phyloP scores from a whole-genome alignment of 2,797 vertebrate species.

The Miichthys miiuy region DNA sequence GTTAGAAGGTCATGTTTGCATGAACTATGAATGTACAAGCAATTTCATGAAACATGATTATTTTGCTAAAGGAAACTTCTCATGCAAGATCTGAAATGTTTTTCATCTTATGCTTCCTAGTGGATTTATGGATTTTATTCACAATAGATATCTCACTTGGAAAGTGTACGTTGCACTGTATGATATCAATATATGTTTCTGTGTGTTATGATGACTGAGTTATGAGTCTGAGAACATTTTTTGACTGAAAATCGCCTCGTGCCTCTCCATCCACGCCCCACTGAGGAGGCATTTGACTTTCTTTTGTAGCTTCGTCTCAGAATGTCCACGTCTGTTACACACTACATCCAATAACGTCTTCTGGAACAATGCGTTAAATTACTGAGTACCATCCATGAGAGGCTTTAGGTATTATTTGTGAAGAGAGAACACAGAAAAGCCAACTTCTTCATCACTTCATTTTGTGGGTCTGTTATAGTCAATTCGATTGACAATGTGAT shows the following conservation, averaged over 20 bases:
- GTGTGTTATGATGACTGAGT: not conserved
- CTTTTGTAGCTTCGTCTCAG: not conserved
- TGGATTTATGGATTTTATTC: not conserved
- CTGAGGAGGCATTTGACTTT: not conserved
- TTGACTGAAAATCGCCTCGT: not conserved
- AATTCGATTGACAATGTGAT: conserved; percentile 4
- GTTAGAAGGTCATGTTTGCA: too few relatives aligned
- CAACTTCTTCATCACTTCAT: not conserved
- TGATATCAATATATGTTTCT: not conserved
- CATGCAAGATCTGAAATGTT: not conserved
- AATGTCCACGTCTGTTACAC: not conserved
- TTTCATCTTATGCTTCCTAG: not conserved
- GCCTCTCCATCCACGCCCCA: not conserved
- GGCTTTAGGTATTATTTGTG: conserved; percentile 1
- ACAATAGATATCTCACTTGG: not conserved
- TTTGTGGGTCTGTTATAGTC: conserved; percentile 7
- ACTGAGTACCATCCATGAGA: not conserved
- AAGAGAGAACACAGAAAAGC: not conserved
- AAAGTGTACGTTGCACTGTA: not conserved
- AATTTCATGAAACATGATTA: too few relatives aligned
- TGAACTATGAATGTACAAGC: too few relatives aligned
- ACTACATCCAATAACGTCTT: not conserved
- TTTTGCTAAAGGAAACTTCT: too few relatives aligned
- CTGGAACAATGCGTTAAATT: conserved; percentile 18
- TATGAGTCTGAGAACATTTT: not conserved